Conservation (phyloP, 2,113 vertebrate genomes). For the Sigmodon hispidus region DNA sequence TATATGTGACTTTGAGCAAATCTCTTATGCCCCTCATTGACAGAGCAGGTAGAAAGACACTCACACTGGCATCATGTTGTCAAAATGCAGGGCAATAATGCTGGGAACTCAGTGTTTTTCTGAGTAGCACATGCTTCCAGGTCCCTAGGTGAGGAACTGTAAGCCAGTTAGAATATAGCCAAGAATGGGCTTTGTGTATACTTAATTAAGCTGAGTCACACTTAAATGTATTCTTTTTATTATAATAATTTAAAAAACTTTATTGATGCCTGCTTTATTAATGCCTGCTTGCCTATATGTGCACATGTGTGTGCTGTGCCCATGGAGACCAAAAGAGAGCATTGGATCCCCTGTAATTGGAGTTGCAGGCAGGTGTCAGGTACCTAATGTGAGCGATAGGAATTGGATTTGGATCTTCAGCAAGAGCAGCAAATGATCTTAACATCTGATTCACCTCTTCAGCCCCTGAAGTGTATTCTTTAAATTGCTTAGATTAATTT, state of each 20-base stretch:
- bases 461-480: slow-evolving; percentile 6
- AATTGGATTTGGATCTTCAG: background rate
- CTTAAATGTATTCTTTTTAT: background rate
- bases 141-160: background rate
- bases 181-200: background rate
- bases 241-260: background rate
- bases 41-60: background rate
- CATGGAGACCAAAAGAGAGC: too few relatives aligned
- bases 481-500: slow-evolving; percentile 22
- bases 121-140: background rate
- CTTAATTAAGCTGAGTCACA: background rate
- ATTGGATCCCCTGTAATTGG: background rate
- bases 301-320: background rate
- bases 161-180: background rate
- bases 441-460: background rate
- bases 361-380: background rate
- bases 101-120: background rate
- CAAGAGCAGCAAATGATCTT: background rate
- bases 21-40: background rate
- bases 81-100: background rate
- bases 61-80: background rate
- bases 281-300: background rate
- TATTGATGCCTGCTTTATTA: too few relatives aligned
- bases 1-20: background rate
- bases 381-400: background rate